phyloP scores from a whole-genome alignment of 2,797 vertebrate genomes.

The Syndactyla subalaris region DNA sequence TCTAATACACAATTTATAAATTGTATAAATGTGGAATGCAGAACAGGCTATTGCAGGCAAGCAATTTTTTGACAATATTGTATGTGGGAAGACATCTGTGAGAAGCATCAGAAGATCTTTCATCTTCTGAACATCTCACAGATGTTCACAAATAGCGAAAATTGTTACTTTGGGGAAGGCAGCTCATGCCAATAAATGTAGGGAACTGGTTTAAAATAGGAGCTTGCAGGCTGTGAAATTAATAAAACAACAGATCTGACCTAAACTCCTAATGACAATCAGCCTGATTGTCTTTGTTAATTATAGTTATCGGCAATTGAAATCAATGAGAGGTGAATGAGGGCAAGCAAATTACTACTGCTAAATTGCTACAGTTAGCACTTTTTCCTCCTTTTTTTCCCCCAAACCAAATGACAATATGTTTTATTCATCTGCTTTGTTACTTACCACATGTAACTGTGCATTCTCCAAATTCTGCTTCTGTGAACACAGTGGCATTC shows the following conservation, averaged over 20 bases:
- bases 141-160: conserved; percentile 77
- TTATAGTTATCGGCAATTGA: conserved; percentile 68
- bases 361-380: conserved; percentile 49
- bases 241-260: conserved; percentile 71
- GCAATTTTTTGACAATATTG: conserved; percentile 68
- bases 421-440: conserved; percentile 46
- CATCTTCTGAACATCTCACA: conserved; percentile 74
- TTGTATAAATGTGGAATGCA: conserved; percentile 62
- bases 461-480: conserved; percentile 69
- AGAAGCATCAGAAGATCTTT: conserved; percentile 74
- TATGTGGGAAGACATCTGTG: conserved; percentile 77
- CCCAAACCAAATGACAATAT: conserved; percentile 13
- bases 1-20: conserved; percentile 43
- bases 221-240: conserved; percentile 62
- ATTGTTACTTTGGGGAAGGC: conserved; percentile 74
- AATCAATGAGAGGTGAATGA: conserved; percentile 64
- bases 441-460: conserved; percentile 74
- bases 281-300: conserved; percentile 65
- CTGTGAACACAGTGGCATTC: conserved; percentile 19
- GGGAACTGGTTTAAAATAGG: conserved; percentile 64
- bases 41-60: conserved; percentile 68
- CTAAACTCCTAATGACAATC: conserved; percentile 72
- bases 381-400: background rate
- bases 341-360: conserved; percentile 57
- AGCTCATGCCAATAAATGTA: conserved; percentile 61